Evolutionary conservation across 2,797 vertebrate species (phyloP), one percentile per base, ranked within the genome.

Genomic region (Pterois miles): DNA sequence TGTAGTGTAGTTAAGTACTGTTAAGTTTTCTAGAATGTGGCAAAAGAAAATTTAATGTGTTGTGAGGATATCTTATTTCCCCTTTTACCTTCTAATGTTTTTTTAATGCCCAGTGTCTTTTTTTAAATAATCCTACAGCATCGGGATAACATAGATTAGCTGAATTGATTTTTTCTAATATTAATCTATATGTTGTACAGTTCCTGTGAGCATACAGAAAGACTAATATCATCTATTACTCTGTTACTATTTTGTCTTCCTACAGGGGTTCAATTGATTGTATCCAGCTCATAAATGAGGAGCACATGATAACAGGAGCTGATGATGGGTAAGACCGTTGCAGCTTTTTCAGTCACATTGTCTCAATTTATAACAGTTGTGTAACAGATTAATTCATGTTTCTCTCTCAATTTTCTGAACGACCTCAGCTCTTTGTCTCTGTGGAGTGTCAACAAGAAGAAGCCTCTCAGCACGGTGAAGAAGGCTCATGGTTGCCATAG

Each of bases 271-370:
- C 98, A 10, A 98, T 99, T 0, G 98, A 99, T 87, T 99, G 97
- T 50, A 89, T 99, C 73, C 98, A 99, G 88, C 96, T 99, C 20
- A 98, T 99, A 90, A 99, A 98, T 0, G 98, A 99, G 91, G 98
- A 99, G 68, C 96, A 98, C 89, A 98, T 99, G 96, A 93, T 98
- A 69, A 97, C 98, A 0, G 98, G 97, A 0, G 97, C 96, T 0
- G 98, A 99, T 1, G 98, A 99, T 0, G 98, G 98, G 98, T 99
- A 83, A 94, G 95, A 43, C 53, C 4, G 4, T 14, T 3, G 8
- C 25, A 29, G 20, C 65, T 53, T 70, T 58, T 38, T 10, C 25
- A 31, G 46, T 46, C 16, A 4, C 6, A 5, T 25, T 27, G 10
- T 20, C 16, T 40, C 0, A 6, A 2, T 8, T 52, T 6, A 25